Conservation (phyloP, 1,140 invertebrate species). For the Chrysomallon squamiferum region DNA sequence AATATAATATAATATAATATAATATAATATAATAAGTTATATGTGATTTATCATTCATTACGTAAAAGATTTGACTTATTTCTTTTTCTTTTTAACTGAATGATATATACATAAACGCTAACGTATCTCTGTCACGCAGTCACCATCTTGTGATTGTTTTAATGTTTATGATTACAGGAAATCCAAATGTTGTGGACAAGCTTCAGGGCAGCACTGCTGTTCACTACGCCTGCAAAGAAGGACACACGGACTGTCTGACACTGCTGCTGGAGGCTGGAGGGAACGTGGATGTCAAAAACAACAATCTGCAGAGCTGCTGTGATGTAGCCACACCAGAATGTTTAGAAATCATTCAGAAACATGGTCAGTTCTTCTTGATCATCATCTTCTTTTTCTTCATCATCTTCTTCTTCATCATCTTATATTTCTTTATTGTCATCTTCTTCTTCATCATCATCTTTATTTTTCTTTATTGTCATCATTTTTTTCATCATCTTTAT, state of each 20-base stretch:
- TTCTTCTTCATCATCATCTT: neutral
- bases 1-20: no score
- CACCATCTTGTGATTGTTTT: no score
- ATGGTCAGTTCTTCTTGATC: constrained; percentile 22
- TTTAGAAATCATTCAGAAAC: constrained; percentile 29
- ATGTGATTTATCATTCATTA: no score
- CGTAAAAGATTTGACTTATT: no score
- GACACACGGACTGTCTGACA: constrained; percentile 42
- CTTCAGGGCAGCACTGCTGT: constrained; percentile 78
- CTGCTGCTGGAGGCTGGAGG: constrained; percentile 41
- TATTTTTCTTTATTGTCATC: neutral
- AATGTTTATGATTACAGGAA: constrained; percentile 28
- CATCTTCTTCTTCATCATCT: neutral
- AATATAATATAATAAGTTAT: no score
- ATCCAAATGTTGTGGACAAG: constrained; percentile 45
- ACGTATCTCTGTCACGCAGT: no score
- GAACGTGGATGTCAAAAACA: constrained; percentile 35
- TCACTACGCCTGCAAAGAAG: constrained; percentile 74
- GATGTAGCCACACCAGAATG: constrained; percentile 39
- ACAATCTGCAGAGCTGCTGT: constrained; percentile 29
- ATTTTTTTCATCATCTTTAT: no score
- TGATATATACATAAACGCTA: no score
- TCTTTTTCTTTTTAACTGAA: no score
- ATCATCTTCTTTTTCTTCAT: neutral
- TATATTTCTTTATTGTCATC: neutral